Evolutionary conservation across 2,797 vertebrate species (phyloP).

Genomic region (Falco novaeseelandiae): DNA sequence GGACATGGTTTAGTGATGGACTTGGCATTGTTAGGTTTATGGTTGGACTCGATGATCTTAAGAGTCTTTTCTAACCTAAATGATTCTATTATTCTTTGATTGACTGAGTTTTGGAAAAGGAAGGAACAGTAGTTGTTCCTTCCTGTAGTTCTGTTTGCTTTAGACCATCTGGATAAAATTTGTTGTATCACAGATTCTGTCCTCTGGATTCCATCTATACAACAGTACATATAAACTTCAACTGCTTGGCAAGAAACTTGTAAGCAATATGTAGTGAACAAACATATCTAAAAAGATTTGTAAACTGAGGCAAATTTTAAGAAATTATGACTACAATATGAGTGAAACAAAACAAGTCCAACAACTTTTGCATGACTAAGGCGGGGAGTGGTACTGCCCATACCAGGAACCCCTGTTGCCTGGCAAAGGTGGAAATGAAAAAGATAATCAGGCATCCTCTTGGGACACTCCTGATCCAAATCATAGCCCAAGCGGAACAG

Average conservation of each 20-base stretch:
- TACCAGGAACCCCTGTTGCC: no score
- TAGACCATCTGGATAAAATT: neutral
- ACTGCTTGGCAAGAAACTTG: neutral
- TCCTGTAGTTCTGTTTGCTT: neutral
- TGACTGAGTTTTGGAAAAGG: neutral
- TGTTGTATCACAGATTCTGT: neutral
- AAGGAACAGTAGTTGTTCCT: neutral
- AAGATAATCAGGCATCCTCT: no score
- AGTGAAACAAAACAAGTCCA: neutral
- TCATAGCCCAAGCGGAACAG: no score
- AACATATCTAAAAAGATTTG: neutral
- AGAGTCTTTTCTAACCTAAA: neutral
- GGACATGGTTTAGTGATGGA: neutral
- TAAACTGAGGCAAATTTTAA: neutral
- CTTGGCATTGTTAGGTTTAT: neutral
- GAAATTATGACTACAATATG: neutral
- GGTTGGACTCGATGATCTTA: neutral
- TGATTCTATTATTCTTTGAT: neutral
- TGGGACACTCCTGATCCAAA: no score
- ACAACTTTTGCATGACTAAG: neutral
- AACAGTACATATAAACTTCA: neutral
- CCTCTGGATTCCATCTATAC: neutral
- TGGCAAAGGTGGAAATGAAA: no score
- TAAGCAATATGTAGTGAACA: neutral
- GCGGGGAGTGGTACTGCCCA: no score